Conservation (phyloP, 64 coral and sea anemone genomes). For the Porites lutea region DNA sequence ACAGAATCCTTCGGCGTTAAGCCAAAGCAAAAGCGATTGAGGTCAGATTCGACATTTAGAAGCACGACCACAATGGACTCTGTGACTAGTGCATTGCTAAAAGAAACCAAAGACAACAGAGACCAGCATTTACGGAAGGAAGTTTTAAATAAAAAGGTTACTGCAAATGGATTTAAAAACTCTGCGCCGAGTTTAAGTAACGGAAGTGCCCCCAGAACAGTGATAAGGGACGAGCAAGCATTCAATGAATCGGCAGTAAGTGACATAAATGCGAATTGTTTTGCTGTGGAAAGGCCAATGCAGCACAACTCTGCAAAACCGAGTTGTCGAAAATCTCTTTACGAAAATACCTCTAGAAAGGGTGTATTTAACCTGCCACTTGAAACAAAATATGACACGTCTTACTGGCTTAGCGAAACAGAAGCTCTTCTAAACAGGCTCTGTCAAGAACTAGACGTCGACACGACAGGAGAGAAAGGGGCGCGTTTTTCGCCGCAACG, state of each 20-base stretch:
- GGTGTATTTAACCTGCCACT: not conserved
- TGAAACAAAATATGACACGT: not conserved
- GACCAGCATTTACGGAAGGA: not conserved
- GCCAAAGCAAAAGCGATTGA: not conserved
- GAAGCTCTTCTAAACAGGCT: slow-evolving; percentile 43
- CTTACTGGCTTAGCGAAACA: slow-evolving; percentile 24
- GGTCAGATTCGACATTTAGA: not conserved
- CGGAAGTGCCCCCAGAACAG: not conserved
- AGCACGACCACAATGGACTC: not conserved
- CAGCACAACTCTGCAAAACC: not conserved
- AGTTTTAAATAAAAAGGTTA: not conserved
- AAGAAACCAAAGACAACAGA: not conserved
- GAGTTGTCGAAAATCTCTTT: not conserved
- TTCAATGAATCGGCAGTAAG: not conserved
- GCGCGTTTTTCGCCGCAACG: not conserved
- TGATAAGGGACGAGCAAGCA: not conserved
- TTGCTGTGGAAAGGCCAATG: not conserved
- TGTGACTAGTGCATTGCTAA: not conserved
- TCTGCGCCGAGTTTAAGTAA: not conserved
- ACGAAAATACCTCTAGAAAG: not conserved
- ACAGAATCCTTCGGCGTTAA: not conserved
- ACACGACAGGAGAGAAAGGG: slow-evolving; percentile 1
- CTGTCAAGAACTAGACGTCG: not conserved
- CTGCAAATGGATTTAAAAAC: slow-evolving; percentile 2
- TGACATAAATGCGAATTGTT: not conserved